Percentiles rank a stretch among this genome's conserved stretches.
phyloP scores from a whole-genome alignment of 2,797 vertebrate species.

The Lagodon rhomboides region DNA sequence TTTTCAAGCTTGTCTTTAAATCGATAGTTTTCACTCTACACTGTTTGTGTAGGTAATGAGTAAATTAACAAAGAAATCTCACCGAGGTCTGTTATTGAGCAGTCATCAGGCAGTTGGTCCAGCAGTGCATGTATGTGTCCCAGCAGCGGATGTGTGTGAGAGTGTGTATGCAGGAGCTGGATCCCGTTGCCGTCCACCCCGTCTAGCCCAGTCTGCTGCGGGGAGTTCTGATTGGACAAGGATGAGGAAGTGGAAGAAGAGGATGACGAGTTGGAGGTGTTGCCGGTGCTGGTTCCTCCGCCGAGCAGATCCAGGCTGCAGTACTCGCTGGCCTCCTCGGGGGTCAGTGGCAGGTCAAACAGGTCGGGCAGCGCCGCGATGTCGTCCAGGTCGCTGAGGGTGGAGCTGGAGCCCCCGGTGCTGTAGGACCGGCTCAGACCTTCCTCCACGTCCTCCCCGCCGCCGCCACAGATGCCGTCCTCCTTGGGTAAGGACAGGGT shows the following conservation, averaged over 20 bases:
- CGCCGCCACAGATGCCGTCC: slow-evolving; percentile 66
- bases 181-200: slow-evolving; percentile 82
- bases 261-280: slow-evolving; percentile 81
- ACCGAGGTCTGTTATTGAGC: slow-evolving; percentile 90
- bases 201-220: slow-evolving; percentile 87
- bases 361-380: slow-evolving; percentile 90
- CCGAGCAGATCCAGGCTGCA: slow-evolving; percentile 90
- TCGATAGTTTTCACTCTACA: not conserved
- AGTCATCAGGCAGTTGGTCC: slow-evolving; percentile 83
- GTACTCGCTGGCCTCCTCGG: slow-evolving; percentile 89
- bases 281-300: slow-evolving; percentile 78
- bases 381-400: slow-evolving; percentile 92
- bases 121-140: slow-evolving; percentile 77
- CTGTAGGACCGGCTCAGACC: slow-evolving; percentile 87
- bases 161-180: slow-evolving; percentile 85
- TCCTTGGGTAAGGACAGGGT: slow-evolving; percentile 73
- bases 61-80: slow-evolving; percentile 52
- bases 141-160: slow-evolving; percentile 79
- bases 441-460: slow-evolving; percentile 75
- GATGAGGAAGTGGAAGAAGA: slow-evolving; percentile 79
- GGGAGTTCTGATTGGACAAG: slow-evolving; percentile 90
- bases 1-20: slow-evolving; percentile 9
- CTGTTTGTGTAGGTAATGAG: too few species aligned
- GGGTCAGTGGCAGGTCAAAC: slow-evolving; percentile 93
- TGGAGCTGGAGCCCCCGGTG: slow-evolving; percentile 88